Evolutionary conservation across 2,888 invertebrate genomes (phyloP), one percentile per base, ranked within the genome.

Genomic region (Ethmia dodecea): DNA sequence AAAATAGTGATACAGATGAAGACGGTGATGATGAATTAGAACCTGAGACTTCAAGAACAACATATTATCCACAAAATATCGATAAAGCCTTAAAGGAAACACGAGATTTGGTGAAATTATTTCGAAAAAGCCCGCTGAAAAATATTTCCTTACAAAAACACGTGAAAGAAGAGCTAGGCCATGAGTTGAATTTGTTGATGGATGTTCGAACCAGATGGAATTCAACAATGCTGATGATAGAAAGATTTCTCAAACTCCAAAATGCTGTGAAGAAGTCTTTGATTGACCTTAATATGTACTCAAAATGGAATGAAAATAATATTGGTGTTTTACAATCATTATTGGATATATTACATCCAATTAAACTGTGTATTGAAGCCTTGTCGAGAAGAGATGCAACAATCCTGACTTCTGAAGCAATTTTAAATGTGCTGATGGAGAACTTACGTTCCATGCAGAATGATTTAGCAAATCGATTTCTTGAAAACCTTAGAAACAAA

Each of bases 131-230:
- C 13, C 40, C 33, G 10, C 14, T 40, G 25, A 37, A 34, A 34
- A 37, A 36, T 15, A 36, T 29, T 14, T 24, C 28, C 2, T 14
- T 40, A 13, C 40, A 40, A 24, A 37, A 40, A 37, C 27, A 33
- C 24, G 34, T 40, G 5, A 37, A 27, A 34, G 28, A 26, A 16
- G 34, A 40, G 24, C 18, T 37, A 12, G 40, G 37, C 20, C 28
- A 31, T 16, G 38, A 38, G 18, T 28, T 38, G 31, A 15, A 27
- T 11, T 35, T 38, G 24, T 28, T 38, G 24, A 24, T 37, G 11
- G 40, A 40, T 34, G 31, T 34, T 14, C 15, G 26, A 5, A 40
- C 37, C 13, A 33, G 40, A 28, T 40, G 33, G 40, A 40, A 37
- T 12, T 34, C 33, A 8, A 34, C 24, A 13, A 26, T 40, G 14